Conservation (phyloP, 2,888 invertebrate genomes). For the Willowsia nigromaculata region DNA sequence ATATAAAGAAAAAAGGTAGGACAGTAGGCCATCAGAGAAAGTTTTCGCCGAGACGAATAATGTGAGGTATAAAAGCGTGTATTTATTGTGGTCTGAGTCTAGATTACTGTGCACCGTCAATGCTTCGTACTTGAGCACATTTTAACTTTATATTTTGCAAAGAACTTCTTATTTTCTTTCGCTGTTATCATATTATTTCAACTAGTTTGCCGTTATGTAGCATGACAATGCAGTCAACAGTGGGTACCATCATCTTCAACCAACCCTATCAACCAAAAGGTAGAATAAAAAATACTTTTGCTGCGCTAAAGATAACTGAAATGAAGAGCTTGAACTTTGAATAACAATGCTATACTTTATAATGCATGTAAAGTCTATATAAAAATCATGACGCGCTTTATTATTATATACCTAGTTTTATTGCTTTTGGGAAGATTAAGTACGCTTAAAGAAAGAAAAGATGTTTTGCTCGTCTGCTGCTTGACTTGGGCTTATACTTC, state of each 20-base stretch:
- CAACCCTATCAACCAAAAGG: slow-evolving; percentile 12
- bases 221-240: slow-evolving; percentile 21
- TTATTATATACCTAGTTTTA: not conserved
- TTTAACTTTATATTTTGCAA: slow-evolving; percentile 16
- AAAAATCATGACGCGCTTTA: slow-evolving; percentile 34
- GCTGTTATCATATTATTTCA: not conserved
- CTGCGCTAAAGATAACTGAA: not conserved
- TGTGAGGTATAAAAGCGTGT: slow-evolving; percentile 45
- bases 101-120: slow-evolving; percentile 37
- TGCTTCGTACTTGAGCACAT: not conserved
- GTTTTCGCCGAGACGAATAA: slow-evolving; percentile 72
- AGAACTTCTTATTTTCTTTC: slow-evolving; percentile 41
- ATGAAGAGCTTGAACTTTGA: not conserved
- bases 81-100: slow-evolving; percentile 59
- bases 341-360: not conserved
- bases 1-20: slow-evolving; percentile 71
- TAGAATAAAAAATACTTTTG: not conserved
- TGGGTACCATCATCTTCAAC: not conserved
- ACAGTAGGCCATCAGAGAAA: slow-evolving; percentile 75
- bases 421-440: slow-evolving; percentile 10
- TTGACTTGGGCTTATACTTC: not conserved
- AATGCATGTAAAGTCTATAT: not conserved
- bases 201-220: slow-evolving; percentile 28
- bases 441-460: not conserved
- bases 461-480: not conserved